phyloP scores from a whole-genome alignment of 1,140 invertebrate genomes.

The Delia radicum region DNA sequence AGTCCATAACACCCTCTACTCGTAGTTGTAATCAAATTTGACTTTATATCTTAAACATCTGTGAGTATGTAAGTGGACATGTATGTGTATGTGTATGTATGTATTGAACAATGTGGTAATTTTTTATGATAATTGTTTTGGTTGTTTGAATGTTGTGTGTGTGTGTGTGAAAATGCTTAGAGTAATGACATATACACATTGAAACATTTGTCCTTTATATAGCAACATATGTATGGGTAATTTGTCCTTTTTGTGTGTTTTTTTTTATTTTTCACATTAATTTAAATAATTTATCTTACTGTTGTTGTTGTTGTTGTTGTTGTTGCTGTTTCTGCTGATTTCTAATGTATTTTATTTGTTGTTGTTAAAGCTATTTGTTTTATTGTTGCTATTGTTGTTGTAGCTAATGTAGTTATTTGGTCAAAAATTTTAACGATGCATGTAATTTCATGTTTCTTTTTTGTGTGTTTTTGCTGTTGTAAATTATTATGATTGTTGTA shows the following conservation, averaged over 20 bases:
- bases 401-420: too few species aligned
- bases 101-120: neutral
- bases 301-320: neutral
- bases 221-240: neutral
- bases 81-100: neutral
- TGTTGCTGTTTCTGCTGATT: neutral
- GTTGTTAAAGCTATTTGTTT: neutral
- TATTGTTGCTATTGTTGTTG: neutral
- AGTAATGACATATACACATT: too few species aligned
- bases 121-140: slow-evolving; percentile 23
- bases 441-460: slow-evolving; percentile 14
- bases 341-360: neutral
- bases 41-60: neutral
- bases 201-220: neutral
- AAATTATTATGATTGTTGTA: neutral
- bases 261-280: neutral
- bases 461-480: neutral
- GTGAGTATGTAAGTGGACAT: neutral
- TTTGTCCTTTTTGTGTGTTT: neutral
- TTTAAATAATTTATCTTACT: neutral
- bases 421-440: slow-evolving; percentile 13
- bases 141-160: too few species aligned
- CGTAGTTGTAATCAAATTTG: neutral
- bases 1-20: neutral
- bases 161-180: too few species aligned